These are phyloP conservation scores for Alectura lathami DNA, from an alignment of 2,113 vertebrate species.

Conservation along the genomic window DNA sequence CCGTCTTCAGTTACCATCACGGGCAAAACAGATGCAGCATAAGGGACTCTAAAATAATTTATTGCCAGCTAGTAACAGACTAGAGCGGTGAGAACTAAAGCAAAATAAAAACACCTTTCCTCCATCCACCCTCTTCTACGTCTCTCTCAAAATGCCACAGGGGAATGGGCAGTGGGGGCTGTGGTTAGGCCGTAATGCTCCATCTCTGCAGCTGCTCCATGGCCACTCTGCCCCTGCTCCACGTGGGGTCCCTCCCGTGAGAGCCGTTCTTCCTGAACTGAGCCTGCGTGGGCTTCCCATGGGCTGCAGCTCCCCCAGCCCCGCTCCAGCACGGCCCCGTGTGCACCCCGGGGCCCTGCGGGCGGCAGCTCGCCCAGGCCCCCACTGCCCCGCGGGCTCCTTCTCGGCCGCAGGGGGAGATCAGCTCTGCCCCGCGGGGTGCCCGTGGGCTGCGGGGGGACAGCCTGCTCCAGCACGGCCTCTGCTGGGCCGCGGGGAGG, in stretches of 20 bases:
- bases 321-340: no score
- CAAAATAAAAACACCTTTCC: background rate
- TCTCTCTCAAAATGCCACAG: background rate
- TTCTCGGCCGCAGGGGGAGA: background rate
- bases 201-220: background rate
- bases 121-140: background rate
- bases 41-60: background rate
- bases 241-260: background rate
- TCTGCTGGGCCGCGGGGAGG: background rate
- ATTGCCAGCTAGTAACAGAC: background rate
- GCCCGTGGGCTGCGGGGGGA: background rate
- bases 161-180: background rate
- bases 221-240: background rate
- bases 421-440: background rate
- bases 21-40: background rate
- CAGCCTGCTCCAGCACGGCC: no score
- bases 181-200: background rate
- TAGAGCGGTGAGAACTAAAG: background rate
- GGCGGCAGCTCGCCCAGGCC: background rate
- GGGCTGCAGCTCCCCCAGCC: background rate
- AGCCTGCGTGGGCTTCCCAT: background rate
- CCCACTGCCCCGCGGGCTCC: background rate
- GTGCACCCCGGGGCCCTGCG: no score
- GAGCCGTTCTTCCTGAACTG: background rate
- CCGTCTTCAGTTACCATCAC: background rate